Conservation (phyloP, 2,113 vertebrate genomes). For the Nanorana parkeri region DNA sequence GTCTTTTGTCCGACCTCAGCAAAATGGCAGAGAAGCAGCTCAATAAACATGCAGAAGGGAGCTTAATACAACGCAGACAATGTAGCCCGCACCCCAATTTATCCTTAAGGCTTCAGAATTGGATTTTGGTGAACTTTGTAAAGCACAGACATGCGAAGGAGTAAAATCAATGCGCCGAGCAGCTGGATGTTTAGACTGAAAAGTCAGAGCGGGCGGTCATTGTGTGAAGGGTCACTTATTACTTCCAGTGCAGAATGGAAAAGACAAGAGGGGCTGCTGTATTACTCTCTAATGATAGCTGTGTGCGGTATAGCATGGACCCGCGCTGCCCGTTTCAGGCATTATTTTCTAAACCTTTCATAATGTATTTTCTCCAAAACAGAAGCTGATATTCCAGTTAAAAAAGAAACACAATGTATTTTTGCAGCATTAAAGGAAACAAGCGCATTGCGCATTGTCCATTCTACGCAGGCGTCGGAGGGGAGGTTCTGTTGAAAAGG, state of each 20-base stretch:
- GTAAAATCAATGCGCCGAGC: slow-evolving; percentile 44
- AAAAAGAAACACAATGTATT: background rate
- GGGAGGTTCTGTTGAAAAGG: too few species aligned
- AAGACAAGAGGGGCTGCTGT: slow-evolving; percentile 22
- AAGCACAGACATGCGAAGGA: slow-evolving; percentile 28
- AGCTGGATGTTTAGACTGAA: slow-evolving; percentile 32
- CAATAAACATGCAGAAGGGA: slow-evolving; percentile 47
- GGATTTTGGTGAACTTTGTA: slow-evolving; percentile 49
- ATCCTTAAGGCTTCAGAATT: slow-evolving; percentile 34
- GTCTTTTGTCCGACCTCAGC: slow-evolving; percentile 32
- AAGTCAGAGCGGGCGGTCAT: slow-evolving; percentile 31
- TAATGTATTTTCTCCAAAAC: background rate
- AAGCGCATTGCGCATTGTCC: too few species aligned
- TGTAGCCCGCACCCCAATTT: slow-evolving; percentile 44
- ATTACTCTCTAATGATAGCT: slow-evolving; percentile 36
- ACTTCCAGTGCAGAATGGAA: slow-evolving; percentile 15
- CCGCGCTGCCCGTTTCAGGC: background rate
- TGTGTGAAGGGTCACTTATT: slow-evolving; percentile 51
- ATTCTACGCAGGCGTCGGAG: too few species aligned
- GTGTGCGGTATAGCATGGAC: slow-evolving; percentile 20
- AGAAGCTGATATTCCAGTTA: background rate
- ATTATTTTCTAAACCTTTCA: background rate
- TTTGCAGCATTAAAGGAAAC: background rate
- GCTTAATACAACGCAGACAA: slow-evolving; percentile 19
- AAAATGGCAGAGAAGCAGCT: slow-evolving; percentile 37